Base-by-base conservation (phyloP, 2,113 vertebrate species). In the Neogale vison region DNA sequence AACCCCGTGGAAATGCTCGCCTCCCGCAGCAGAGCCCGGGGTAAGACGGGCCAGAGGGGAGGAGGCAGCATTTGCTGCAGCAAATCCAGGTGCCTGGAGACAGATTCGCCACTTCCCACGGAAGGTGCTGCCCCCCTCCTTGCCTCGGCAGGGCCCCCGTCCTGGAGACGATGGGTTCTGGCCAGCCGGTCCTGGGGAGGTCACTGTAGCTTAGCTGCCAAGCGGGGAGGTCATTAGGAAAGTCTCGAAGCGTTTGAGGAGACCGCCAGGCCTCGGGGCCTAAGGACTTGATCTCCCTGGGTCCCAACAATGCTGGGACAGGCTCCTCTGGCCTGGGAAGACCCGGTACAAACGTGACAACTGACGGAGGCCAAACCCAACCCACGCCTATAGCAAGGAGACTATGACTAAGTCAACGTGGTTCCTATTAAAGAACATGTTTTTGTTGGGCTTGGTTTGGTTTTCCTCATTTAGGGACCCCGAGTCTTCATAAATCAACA, bases 1-100 rank as follows among this genome's bases (percentile, higher is more conserved):
- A 15, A 2, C 47, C 11, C 5, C 7, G 1, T 1, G 20, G 42
- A 23, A 6, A 10, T 0, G 24, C 17, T 9, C 0, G 8, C 7
- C 57, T 24, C 24, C 34, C 15, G 7, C 34, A 2, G 34, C 6
- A 0, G 52, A 21, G 5, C 7, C 52, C 4, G 1, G 15, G 1
- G 39, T 42, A 7, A 7, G 55, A 7, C 0, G 10, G 10, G 72
- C 39, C 0, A 6, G 23, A 24, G 36, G 12, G 6, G 39, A 24
- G 23, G 13, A 17, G 47, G 13, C 1, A 15, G 6, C 20, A 23
- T 52, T 20, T 6, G 42, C 34, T 6, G n/a, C 24, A 4, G 24
- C 39, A 42, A 39, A 34, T 67, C 63, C 67, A 10, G 34, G 47
- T 8, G 17, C 20, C n/a, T 34, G 55, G 87, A 63, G 52, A 8